These are phyloP conservation scores for Petaurus breviceps DNA, from an alignment of 2,113 vertebrate species.

Conservation along the genomic window DNA sequence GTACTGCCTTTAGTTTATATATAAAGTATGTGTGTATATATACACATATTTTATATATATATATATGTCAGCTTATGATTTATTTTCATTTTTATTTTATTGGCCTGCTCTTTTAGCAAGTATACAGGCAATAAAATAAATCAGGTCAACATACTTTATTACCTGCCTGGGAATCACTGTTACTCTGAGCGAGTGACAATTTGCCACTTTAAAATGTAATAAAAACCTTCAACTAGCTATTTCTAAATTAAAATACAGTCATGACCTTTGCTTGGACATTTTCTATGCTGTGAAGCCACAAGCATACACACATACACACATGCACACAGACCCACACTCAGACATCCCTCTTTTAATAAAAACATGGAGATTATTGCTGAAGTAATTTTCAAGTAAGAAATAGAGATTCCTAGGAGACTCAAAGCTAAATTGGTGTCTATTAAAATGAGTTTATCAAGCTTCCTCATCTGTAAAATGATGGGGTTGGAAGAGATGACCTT, in stretches of 20 bases:
- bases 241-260: conserved; percentile 11
- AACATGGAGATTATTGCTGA: not conserved
- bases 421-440: conserved; percentile 7
- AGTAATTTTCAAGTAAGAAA: not conserved
- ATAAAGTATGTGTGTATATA: no score
- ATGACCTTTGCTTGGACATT: not conserved
- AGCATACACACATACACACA: not conserved
- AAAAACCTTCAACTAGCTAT: not conserved
- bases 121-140: conserved; percentile 10
- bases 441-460: conserved; percentile 3
- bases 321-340: not conserved
- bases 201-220: not conserved
- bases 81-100: conserved; percentile 34
- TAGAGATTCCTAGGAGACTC: not conserved
- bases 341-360: not conserved
- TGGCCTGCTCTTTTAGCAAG: conserved; percentile 24
- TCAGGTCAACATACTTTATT: not conserved
- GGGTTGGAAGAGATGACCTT: not conserved
- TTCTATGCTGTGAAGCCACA: not conserved
- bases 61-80: not conserved
- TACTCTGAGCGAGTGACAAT: conserved; percentile 14
- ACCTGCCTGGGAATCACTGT: not conserved
- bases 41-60: no score
- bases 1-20: not conserved
- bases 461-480: not conserved